Evolutionary conservation across 2,113 vertebrate genomes (phyloP).

Genomic region (Osmerus eperlanus): DNA sequence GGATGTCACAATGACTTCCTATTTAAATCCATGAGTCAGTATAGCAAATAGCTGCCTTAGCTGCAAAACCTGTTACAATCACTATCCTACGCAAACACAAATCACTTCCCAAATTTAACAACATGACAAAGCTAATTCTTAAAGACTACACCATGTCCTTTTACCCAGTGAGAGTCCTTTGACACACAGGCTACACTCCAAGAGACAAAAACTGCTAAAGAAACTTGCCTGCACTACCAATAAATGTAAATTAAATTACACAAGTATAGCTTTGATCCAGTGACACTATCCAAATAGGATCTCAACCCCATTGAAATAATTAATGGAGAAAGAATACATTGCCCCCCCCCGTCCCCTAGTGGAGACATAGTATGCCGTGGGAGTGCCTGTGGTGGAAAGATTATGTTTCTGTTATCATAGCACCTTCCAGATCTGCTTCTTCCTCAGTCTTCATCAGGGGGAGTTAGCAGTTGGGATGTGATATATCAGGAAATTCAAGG

Average conservation of each 20-base stretch:
- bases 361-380: neutral
- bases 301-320: neutral
- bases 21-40: conserved; percentile 4
- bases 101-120: neutral
- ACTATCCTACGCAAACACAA: conserved; percentile 25
- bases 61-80: neutral
- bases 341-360: no score
- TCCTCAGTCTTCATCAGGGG: conserved; percentile 61
- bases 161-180: neutral
- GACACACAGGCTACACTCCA: neutral
- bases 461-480: neutral
- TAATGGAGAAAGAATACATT: no score
- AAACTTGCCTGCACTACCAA: neutral
- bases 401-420: conserved; percentile 43
- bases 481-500: conserved; percentile 46
- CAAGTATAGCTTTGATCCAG: neutral
- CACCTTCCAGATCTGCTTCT: conserved; percentile 63
- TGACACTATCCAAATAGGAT: neutral
- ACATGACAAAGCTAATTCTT: neutral
- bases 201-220: conserved; percentile 14
- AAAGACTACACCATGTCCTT: neutral
- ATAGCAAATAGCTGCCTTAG: no score
- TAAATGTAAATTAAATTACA: neutral
- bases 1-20: conserved; percentile 37
- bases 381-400: neutral